These are phyloP conservation scores for Lepus townsendii DNA, from an alignment of 2,797 vertebrate species.

Conservation along the genomic window DNA sequence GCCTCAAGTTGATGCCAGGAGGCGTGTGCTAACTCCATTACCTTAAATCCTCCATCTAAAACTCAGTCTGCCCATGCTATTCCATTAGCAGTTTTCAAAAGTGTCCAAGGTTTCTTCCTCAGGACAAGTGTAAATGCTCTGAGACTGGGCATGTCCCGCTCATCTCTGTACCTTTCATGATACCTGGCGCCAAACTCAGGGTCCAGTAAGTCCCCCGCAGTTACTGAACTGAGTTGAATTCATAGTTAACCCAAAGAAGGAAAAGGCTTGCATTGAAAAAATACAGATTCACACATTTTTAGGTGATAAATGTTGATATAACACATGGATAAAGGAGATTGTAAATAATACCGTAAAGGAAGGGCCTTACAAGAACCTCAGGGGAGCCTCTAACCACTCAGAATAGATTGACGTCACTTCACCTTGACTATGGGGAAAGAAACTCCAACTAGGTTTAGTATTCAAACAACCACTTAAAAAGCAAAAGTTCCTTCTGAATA, in stretches of 20 bases:
- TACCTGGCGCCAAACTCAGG: background rate
- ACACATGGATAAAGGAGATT: background rate
- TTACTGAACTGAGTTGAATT: conserved; percentile 31
- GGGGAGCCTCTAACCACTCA: background rate
- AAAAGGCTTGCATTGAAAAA: conserved; percentile 56
- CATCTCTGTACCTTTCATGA: conserved; percentile 16
- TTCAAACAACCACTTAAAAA: conserved; percentile 81
- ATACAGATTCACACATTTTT: background rate
- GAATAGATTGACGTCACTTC: conserved; percentile 58
- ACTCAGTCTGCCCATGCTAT: background rate
- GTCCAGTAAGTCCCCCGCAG: background rate
- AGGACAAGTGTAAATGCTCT: background rate
- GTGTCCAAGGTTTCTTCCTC: background rate
- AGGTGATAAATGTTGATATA: conserved; percentile 45
- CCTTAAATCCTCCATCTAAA: conserved; percentile 5
- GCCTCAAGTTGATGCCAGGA: background rate
- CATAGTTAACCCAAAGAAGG: conserved; percentile 11
- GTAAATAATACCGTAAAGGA: conserved; percentile 26
- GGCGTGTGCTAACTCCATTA: background rate
- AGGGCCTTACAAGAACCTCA: conserved; percentile 24
- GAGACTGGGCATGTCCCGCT: background rate
- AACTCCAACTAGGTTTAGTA: conserved; percentile 52
- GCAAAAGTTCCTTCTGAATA: conserved; percentile 62
- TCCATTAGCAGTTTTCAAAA: background rate
- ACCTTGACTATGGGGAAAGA: conserved; percentile 55